phyloP scores from a whole-genome alignment of 2,888 invertebrate species.

The Elysia crispata region DNA sequence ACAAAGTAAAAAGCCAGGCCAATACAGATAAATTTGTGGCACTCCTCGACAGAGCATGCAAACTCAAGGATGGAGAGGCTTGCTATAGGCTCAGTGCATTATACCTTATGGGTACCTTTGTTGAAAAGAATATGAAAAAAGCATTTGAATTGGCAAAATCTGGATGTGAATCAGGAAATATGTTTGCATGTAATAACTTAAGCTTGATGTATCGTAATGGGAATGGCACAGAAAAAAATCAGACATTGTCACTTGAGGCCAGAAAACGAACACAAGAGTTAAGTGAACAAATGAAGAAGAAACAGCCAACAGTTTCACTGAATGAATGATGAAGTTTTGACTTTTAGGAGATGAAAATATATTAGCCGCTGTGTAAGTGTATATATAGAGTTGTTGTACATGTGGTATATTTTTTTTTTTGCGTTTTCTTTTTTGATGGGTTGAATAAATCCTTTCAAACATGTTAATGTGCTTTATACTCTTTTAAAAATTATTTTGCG shows the following conservation, averaged over 20 bases:
- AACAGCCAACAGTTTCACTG: slow-evolving; percentile 20
- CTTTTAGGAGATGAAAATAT: too few species aligned
- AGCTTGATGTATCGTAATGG: slow-evolving; percentile 84
- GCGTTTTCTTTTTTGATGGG: too few species aligned
- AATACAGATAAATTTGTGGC: slow-evolving; percentile 21
- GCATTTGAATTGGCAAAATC: slow-evolving; percentile 88
- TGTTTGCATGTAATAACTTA: slow-evolving; percentile 93
- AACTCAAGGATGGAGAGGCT: slow-evolving; percentile 32
- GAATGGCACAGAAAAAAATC: slow-evolving; percentile 86
- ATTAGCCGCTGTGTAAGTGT: too few species aligned
- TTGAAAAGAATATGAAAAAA: slow-evolving; percentile 83
- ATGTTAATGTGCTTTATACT: neutral
- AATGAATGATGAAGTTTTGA: slow-evolving; percentile 31
- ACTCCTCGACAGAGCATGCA: slow-evolving; percentile 36
- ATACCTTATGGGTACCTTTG: slow-evolving; percentile 76
- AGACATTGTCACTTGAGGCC: slow-evolving; percentile 83
- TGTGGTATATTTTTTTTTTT: too few species aligned
- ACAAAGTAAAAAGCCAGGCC: neutral
- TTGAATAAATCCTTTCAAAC: too few species aligned
- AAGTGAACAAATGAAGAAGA: neutral
- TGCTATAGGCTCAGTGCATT: slow-evolving; percentile 80
- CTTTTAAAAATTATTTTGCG: neutral
- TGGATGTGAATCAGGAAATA: slow-evolving; percentile 87
- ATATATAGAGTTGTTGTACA: too few species aligned
- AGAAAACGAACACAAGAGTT: slow-evolving; percentile 3